phyloP scores from a whole-genome alignment of 92 coral and sea anemone genomes.

The Pocillopora meandrina region DNA sequence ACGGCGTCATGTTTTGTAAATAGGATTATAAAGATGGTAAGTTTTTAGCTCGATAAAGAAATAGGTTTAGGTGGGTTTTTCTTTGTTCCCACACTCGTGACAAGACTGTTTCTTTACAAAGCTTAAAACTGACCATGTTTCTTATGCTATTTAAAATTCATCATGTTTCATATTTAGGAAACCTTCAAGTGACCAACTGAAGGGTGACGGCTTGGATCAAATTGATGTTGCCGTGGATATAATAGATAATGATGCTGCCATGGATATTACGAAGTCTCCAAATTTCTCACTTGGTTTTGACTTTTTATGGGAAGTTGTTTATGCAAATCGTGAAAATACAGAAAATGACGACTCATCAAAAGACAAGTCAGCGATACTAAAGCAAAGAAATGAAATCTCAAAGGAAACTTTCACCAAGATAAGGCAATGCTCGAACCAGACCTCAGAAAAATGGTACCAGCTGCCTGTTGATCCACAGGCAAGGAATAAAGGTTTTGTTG shows the following conservation, averaged over 20 bases:
- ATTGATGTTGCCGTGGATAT: slow-evolving; percentile 83
- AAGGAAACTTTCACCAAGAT: slow-evolving; percentile 18
- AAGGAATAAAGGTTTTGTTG: neutral
- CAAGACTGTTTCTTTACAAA: neutral
- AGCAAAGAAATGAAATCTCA: neutral
- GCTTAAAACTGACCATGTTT: too few species aligned
- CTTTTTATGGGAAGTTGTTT: slow-evolving; percentile 37
- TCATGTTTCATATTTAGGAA: neutral
- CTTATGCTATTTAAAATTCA: neutral
- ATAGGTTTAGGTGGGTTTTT: too few species aligned
- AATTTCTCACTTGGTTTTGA: slow-evolving; percentile 70
- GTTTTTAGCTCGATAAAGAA: too few species aligned
- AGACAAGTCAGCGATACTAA: neutral
- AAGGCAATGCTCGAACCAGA: neutral
- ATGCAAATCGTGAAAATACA: neutral
- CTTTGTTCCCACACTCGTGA: neutral
- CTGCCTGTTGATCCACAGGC: neutral
- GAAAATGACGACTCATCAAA: neutral
- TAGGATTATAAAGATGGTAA: too few species aligned
- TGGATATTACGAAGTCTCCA: slow-evolving; percentile 72
- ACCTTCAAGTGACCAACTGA: neutral
- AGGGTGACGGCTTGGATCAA: slow-evolving; percentile 60
- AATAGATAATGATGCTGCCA: slow-evolving; percentile 75
- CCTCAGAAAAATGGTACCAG: neutral
- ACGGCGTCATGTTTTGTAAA: too few species aligned